Conservation (phyloP, 2,797 vertebrate genomes). For the Phataginus tetradactyla region DNA sequence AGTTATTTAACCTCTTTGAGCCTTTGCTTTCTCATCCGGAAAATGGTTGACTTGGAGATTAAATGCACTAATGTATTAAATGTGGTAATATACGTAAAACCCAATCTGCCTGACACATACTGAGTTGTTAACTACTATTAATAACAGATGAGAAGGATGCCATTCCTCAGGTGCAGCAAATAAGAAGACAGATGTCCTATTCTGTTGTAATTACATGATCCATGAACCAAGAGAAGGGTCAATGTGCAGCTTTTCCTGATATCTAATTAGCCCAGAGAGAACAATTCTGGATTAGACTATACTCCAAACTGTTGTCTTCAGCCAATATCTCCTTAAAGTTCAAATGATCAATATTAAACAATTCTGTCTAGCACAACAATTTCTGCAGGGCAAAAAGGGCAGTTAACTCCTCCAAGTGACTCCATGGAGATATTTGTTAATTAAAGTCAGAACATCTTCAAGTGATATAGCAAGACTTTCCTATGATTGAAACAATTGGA, state of each 20-base stretch:
- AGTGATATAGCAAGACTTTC: background rate
- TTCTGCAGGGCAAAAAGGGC: conserved; percentile 12
- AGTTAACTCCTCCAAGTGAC: background rate
- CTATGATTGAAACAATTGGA: background rate
- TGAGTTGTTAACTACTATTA: conserved; percentile 41
- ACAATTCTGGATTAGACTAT: background rate
- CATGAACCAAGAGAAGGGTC: conserved; percentile 9
- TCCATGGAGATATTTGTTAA: conserved; percentile 10
- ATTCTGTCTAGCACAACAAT: background rate
- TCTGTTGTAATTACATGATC: conserved; percentile 62
- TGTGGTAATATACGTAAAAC: background rate
- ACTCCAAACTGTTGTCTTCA: background rate
- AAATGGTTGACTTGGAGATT: conserved; percentile 28
- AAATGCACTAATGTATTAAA: conserved; percentile 11
- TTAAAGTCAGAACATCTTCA: conserved; percentile 56
- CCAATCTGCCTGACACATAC: background rate
- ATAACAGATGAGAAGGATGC: conserved; percentile 37
- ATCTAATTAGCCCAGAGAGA: conserved; percentile 48
- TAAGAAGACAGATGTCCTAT: conserved; percentile 39
- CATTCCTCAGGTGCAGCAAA: background rate
- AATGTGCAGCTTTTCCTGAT: conserved; percentile 27
- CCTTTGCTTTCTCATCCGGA: conserved; percentile 53
- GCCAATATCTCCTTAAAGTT: conserved; percentile 1
- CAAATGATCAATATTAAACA: background rate
- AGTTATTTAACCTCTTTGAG: conserved; percentile 19